A percentile compares a stretch with the other conserved stretches of the same genome.
These are phyloP conservation scores for Hippopotamus amphibius DNA, from an alignment of 2,113 vertebrate genomes.

Conservation along the genomic window DNA sequence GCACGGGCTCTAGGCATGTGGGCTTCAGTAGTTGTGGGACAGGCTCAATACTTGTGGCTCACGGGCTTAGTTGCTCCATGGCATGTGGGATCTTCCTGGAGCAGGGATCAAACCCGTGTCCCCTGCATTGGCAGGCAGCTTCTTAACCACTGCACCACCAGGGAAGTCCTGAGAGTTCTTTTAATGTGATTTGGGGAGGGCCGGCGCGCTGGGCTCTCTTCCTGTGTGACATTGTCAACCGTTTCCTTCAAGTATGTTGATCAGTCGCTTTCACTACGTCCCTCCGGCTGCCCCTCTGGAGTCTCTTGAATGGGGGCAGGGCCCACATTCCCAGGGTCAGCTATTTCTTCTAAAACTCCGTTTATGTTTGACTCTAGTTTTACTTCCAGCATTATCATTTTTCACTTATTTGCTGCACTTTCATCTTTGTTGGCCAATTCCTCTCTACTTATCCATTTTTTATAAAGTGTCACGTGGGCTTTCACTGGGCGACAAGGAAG, in stretches of 20 bases:
- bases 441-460: background rate
- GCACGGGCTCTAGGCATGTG: too few relatives aligned
- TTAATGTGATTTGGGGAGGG: background rate
- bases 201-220: background rate
- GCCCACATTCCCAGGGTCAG: background rate
- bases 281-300: background rate
- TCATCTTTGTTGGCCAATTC: background rate
- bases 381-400: accelerated
- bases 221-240: too few relatives aligned
- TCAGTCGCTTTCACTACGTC: background rate
- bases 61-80: too few relatives aligned
- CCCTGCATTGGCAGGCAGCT: too few relatives aligned
- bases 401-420: background rate
- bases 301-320: background rate
- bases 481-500: background rate
- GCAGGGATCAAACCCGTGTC: too few relatives aligned
- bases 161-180: background rate
- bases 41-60: too few relatives aligned
- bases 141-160: too few relatives aligned
- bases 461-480: background rate
- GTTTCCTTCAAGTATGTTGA: accelerated
- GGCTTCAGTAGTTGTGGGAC: too few relatives aligned
- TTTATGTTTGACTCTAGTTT: background rate
- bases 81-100: too few relatives aligned
- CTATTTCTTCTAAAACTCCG: background rate